Conservation (phyloP, 2,797 vertebrate genomes). For the Gobio occitaniae region DNA sequence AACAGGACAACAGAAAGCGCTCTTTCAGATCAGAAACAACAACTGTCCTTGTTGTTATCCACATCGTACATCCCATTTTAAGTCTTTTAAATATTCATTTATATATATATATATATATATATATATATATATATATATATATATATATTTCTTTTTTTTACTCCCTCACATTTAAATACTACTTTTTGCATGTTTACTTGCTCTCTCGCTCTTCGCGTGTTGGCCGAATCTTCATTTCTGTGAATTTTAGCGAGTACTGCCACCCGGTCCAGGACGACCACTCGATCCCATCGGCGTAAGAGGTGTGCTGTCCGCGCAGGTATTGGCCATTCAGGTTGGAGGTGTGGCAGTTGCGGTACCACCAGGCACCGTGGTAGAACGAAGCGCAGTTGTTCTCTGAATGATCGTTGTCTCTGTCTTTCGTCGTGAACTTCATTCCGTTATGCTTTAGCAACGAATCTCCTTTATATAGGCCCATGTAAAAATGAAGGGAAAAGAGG, state of each 20-base stretch:
- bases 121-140: no score
- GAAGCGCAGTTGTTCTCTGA: slow-evolving; percentile 97
- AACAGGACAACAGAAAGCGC: slow-evolving; percentile 32
- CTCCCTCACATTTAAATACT: neutral
- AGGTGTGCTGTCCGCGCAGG: slow-evolving; percentile 92
- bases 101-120: neutral
- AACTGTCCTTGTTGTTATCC: slow-evolving; percentile 18
- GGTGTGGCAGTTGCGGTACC: slow-evolving; percentile 99
- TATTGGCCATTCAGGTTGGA: slow-evolving; percentile 99
- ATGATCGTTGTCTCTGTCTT: slow-evolving; percentile 95
- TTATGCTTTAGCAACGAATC: slow-evolving; percentile 96
- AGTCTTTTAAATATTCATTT: slow-evolving; percentile 2
- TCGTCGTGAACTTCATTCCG: slow-evolving; percentile 97
- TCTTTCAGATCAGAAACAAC: slow-evolving; percentile 21
- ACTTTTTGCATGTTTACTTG: slow-evolving; percentile 71
- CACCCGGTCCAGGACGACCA: slow-evolving; percentile 99
- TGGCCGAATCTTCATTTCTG: slow-evolving; percentile 96
- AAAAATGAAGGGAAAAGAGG: neutral
- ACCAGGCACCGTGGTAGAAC: slow-evolving; percentile 98
- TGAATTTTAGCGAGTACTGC: slow-evolving; percentile 98
- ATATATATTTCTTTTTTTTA: neutral
- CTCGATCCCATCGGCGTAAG: slow-evolving; percentile 95
- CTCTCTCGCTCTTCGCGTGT: slow-evolving; percentile 82
- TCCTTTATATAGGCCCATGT: slow-evolving; percentile 66
- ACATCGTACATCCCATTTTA: neutral